These are phyloP conservation scores for Rousettus leschenaultii DNA, from an alignment of 2,113 vertebrate species.

Conservation along the genomic window DNA sequence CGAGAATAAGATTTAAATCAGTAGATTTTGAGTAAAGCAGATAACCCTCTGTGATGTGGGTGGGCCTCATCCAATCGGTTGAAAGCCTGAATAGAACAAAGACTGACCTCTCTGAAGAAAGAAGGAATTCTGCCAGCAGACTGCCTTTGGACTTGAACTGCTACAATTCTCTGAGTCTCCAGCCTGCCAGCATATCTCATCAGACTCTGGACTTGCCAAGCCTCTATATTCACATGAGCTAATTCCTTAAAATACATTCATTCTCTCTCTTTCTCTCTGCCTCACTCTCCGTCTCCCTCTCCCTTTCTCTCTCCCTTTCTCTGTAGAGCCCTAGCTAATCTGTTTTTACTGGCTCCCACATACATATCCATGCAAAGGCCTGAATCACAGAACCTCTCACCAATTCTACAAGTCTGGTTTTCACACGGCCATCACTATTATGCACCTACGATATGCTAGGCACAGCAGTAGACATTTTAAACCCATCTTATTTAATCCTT, in stretches of 20 bases:
- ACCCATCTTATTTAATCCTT: neutral
- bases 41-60: neutral
- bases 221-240: neutral
- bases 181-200: neutral
- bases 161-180: neutral
- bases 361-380: neutral
- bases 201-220: neutral
- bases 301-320: neutral
- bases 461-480: neutral
- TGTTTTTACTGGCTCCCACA: neutral
- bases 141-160: neutral
- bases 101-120: neutral
- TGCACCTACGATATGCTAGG: neutral
- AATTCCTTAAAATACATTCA: neutral
- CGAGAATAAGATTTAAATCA: neutral
- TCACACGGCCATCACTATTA: no score
- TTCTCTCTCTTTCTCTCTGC: neutral
- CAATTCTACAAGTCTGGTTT: neutral
- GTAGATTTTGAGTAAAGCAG: neutral
- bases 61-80: neutral
- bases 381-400: neutral
- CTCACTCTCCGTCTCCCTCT: neutral
- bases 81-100: neutral
- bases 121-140: neutral
- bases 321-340: neutral